phyloP scores from a whole-genome alignment of 1,140 invertebrate genomes.

The Euura saliciscinereae region DNA sequence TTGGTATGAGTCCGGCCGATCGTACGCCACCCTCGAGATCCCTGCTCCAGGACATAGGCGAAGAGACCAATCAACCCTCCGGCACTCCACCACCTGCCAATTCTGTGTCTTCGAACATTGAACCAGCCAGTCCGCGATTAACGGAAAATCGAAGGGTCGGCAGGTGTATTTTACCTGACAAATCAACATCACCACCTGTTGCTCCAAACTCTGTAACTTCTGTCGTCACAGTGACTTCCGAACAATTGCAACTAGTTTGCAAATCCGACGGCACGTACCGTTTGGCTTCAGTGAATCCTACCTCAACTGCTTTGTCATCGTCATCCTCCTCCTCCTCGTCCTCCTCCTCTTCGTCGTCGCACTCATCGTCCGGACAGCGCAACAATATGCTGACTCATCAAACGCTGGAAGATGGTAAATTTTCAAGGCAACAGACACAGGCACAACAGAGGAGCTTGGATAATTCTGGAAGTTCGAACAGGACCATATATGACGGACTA shows the following conservation, averaged over 20 bases:
- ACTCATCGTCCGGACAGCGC: slow-evolving; percentile 36
- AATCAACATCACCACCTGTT: slow-evolving; percentile 43
- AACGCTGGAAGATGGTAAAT: slow-evolving; percentile 46
- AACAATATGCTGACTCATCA: slow-evolving; percentile 43
- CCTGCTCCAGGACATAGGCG: slow-evolving; percentile 49
- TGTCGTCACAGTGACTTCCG: slow-evolving; percentile 38
- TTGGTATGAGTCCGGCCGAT: slow-evolving; percentile 56
- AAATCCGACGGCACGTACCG: slow-evolving; percentile 54
- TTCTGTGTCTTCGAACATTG: slow-evolving; percentile 46
- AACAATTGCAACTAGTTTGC: slow-evolving; percentile 52
- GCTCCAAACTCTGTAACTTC: slow-evolving; percentile 23
- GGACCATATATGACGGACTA: slow-evolving; percentile 43
- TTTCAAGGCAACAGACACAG: slow-evolving; percentile 32
- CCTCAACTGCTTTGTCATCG: slow-evolving; percentile 15
- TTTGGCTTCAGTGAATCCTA: slow-evolving; percentile 43
- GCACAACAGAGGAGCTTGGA: background rate
- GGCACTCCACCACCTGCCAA: slow-evolving; percentile 44
- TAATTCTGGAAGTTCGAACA: slow-evolving; percentile 22
- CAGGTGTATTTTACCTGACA: slow-evolving; percentile 40
- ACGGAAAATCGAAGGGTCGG: slow-evolving; percentile 33
- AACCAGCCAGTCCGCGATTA: slow-evolving; percentile 27
- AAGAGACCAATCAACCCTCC: slow-evolving; percentile 52
- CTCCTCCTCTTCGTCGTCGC: slow-evolving; percentile 42
- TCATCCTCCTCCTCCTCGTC: slow-evolving; percentile 35
- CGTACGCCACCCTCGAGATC: slow-evolving; percentile 52